These are phyloP conservation scores for Papilio polytes DNA, from an alignment of 1,140 invertebrate genomes.

Conservation along the genomic window DNA sequence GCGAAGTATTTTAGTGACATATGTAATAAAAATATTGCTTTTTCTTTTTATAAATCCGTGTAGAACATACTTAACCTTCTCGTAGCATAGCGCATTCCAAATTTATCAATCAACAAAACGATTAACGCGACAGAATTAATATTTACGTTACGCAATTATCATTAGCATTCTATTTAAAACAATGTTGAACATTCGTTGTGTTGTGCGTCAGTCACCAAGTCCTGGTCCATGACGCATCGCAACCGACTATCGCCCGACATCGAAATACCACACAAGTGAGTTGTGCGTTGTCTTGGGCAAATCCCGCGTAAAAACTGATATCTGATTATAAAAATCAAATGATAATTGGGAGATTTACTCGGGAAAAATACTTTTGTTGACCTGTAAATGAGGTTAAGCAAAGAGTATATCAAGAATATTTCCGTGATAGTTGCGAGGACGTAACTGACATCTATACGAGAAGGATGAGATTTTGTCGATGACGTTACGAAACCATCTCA, in stretches of 20 bases:
- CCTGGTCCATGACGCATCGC: conserved; percentile 21
- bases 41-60: not conserved
- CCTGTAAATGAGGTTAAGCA: too few relatives aligned
- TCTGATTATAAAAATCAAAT: not conserved
- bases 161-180: conserved; percentile 27
- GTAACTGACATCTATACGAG: too few relatives aligned
- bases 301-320: conserved; percentile 8
- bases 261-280: conserved; percentile 25
- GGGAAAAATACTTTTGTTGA: too few relatives aligned
- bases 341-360: too few relatives aligned
- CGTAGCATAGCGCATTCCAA: not conserved
- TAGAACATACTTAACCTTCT: not conserved
- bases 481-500: too few relatives aligned
- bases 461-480: too few relatives aligned
- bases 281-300: not conserved
- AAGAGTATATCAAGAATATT: too few relatives aligned
- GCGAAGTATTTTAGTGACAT: not conserved
- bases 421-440: too few relatives aligned
- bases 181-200: not conserved
- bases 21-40: not conserved
- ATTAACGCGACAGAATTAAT: not conserved
- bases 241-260: conserved; percentile 16
- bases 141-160: conserved; percentile 23
- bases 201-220: conserved; percentile 4
- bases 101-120: not conserved